These are phyloP conservation scores for Prionchulus punctatus DNA, from an alignment of 2,888 invertebrate genomes.

Conservation along the genomic window DNA sequence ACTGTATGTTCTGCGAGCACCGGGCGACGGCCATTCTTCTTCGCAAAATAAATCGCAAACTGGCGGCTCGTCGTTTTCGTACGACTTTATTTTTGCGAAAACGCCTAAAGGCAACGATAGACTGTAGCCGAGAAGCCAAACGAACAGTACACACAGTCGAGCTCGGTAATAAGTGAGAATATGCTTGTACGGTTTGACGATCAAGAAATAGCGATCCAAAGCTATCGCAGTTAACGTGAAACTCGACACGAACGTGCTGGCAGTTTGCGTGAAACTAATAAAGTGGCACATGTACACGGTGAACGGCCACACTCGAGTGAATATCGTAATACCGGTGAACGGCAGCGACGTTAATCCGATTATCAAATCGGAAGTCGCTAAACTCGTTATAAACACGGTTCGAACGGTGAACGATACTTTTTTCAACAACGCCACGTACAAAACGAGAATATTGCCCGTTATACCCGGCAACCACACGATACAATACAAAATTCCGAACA, in stretches of 20 bases:
- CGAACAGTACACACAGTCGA: constrained; percentile 18
- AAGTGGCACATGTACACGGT: constrained; percentile 23
- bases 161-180: constrained; percentile 22
- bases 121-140: constrained; percentile 24
- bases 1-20: constrained; percentile 17
- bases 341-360: constrained; percentile 25
- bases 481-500: constrained; percentile 23
- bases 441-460: constrained; percentile 24
- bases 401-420: constrained; percentile 25
- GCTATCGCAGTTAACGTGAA: constrained; percentile 29
- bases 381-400: constrained; percentile 18
- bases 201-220: constrained; percentile 25
- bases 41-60: constrained; percentile 17
- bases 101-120: constrained; percentile 25
- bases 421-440: neutral
- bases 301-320: constrained; percentile 27
- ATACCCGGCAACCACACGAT: constrained; percentile 24
- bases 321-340: constrained; percentile 25
- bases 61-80: constrained; percentile 11
- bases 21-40: constrained; percentile 20
- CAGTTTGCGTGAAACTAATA: constrained; percentile 28
- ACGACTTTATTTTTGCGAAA: constrained; percentile 17
- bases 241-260: constrained; percentile 27
- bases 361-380: constrained; percentile 18
- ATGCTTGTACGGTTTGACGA: constrained; percentile 18